Percentiles rank a stretch among this genome's conserved stretches.
phyloP scores from a whole-genome alignment of 2,888 invertebrate genomes.

The Kuschelorhynchus macadamiae region DNA sequence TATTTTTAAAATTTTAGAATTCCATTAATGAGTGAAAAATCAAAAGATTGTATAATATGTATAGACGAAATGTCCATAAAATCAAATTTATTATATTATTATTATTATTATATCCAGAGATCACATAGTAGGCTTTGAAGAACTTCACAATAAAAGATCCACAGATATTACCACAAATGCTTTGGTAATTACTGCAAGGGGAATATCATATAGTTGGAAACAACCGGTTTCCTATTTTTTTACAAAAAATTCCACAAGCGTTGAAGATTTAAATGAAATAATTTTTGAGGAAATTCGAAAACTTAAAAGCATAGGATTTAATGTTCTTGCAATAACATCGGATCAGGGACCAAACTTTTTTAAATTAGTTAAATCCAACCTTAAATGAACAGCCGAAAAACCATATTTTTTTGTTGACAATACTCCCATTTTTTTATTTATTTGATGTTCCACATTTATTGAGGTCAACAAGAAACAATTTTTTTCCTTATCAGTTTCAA shows the following conservation, averaged over 20 bases:
- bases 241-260: too few relatives aligned
- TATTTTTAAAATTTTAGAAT: too few relatives aligned
- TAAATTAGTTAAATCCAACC: too few relatives aligned
- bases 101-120: too few relatives aligned
- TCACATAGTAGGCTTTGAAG: too few relatives aligned
- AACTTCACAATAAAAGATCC: not conserved
- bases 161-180: not conserved
- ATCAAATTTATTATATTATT: too few relatives aligned
- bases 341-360: not conserved
- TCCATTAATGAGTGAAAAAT: too few relatives aligned
- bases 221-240: too few relatives aligned
- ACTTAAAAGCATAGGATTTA: too few relatives aligned
- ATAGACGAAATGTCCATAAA: not conserved
- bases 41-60: too few relatives aligned
- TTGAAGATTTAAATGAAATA: too few relatives aligned
- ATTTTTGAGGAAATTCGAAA: too few relatives aligned
- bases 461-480: not conserved
- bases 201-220: not conserved
- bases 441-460: not conserved
- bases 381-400: not conserved
- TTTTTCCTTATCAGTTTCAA: not conserved
- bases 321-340: not conserved
- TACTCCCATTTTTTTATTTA: not conserved
- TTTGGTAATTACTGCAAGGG: not conserved
- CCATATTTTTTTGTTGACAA: constrained; percentile 3